Percentiles rank a stretch among this genome's conserved stretches.
Evolutionary conservation across 2,113 vertebrate species (phyloP).

Genomic region (Vimba vimba): DNA sequence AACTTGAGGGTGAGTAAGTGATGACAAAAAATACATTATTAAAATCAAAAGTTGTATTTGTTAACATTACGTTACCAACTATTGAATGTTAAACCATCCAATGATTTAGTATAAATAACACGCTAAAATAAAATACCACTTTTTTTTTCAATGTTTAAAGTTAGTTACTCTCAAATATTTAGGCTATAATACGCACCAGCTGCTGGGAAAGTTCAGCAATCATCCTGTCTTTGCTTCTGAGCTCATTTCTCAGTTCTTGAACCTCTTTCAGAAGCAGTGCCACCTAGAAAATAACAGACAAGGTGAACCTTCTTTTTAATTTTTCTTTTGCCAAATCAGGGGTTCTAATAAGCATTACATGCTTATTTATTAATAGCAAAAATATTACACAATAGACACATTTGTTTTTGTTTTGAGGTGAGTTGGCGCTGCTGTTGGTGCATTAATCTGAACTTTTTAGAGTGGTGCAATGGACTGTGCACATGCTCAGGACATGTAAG

Average conservation of each 20-base stretch:
- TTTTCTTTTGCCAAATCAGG: neutral
- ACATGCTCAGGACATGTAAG: no score
- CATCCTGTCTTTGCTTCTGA: constrained; percentile 87
- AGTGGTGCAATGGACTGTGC: no score
- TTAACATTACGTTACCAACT: no score
- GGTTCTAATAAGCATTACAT: neutral
- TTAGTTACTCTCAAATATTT: neutral
- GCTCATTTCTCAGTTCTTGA: constrained; percentile 85
- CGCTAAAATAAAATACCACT: neutral
- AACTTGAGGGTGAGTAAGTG: no score
- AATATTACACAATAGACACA: neutral
- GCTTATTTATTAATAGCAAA: neutral
- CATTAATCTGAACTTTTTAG: neutral
- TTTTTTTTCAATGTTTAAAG: neutral
- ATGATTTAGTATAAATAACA: neutral
- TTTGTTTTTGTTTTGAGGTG: neutral
- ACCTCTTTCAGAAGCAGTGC: constrained; percentile 88
- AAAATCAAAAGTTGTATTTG: no score
- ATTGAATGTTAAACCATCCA: neutral
- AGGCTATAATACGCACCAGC: constrained; percentile 62
- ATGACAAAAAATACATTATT: no score
- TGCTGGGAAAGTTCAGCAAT: constrained; percentile 85
- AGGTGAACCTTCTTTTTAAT: neutral
- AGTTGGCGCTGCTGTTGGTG: neutral
- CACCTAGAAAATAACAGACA: constrained; percentile 70